Base-by-base conservation (phyloP, 2,113 vertebrate genomes). In the Etia nguti region DNA sequence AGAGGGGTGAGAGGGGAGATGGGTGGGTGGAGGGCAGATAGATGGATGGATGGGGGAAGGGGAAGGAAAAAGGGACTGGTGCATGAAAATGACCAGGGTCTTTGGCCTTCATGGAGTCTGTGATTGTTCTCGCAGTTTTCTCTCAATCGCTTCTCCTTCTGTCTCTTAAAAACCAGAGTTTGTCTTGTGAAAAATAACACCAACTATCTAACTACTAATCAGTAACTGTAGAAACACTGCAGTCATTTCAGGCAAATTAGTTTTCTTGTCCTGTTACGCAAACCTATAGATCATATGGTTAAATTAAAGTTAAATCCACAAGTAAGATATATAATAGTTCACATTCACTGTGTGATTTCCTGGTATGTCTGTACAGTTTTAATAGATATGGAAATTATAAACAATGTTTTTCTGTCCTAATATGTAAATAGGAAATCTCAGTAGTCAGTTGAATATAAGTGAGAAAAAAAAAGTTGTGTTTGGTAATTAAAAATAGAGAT, bases 51-150 rank as follows among this genome's bases (percentile, higher is more conserved):
- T 90, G 89, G 92, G 94, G 93, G 90, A 92, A 88, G 88, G 94
- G 94, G 87, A 82, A 89, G 88, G 89, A 84, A 94, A 95, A 92
- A 83, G 83, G 89, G 85, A 88, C 89, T 75, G 86, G 89, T 95
- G 94, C 93, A 92, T 93, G 92, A 86, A 96, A 95, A 96, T 93
- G 94, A 96, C 95, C 93, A 82, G 92, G 90, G 84, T 95, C 89
- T 88, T 73, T 93, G 90, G 92, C 92, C 90, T 93, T 91, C 85
- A 85, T 93, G 86, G 92, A 89, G 84, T 81, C 86, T 82, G 16
- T 82, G 62, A 87, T 89, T 91, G 88, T 73, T 89, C 73, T 86
- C 80, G 36, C 16, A 46, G 26, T 83, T 79, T 62, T 54, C n/a
- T 46, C 90, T 83, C 34, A 3, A 5, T 62, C 70, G n/a, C 26